Evolutionary conservation across 2,797 vertebrate species (phyloP), one percentile per base, ranked within the genome.

Genomic region (Discoglossus pictus): DNA sequence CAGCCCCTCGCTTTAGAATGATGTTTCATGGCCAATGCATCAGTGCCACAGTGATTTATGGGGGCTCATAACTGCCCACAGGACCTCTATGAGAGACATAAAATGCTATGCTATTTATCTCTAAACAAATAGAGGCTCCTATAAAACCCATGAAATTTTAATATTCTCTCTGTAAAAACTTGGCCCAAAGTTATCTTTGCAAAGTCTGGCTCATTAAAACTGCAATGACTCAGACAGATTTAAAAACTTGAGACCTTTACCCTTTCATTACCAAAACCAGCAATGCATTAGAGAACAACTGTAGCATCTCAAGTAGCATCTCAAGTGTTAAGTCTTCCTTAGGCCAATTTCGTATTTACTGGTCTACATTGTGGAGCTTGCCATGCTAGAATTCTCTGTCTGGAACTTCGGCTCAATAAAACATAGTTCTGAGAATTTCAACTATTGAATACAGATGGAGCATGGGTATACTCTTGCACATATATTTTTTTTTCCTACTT

Each of bases 41-140:
- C 68, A 71, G 68, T 71, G 61, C 60, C 61, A 71, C 13, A 18
- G 68, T 71, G 68, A 71, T 71, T 64, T 71, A 71, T 71, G 52
- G 20, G n/a, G 38, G 43, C 61, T 64, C 68, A 71, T 71, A 71
- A 71, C 60, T 71, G 60, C 16, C 68, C 61, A 64, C 36, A 25
- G 44, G 53, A 64, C 52, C 68, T 71, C 52, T 71, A 43, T 36
- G 25, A 50, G 42, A 61, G 43, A 56, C 61, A 71, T 64, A 59
- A 51, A 70, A 70, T 42, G 23, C 59, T 42, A 64, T 39, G 51
- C 68, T 63, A 71, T 64, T 64, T 71, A 71, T 71, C 38, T 61
- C 52, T 64, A 71, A 58, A 51, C 61, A 71, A 71, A 71, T 58
- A 64, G 53, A 63, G 36, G 44, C 44, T 48, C 40, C 68, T 43